Evolutionary conservation across 2,888 invertebrate species (phyloP).

Genomic region (Gordius sp.): DNA sequence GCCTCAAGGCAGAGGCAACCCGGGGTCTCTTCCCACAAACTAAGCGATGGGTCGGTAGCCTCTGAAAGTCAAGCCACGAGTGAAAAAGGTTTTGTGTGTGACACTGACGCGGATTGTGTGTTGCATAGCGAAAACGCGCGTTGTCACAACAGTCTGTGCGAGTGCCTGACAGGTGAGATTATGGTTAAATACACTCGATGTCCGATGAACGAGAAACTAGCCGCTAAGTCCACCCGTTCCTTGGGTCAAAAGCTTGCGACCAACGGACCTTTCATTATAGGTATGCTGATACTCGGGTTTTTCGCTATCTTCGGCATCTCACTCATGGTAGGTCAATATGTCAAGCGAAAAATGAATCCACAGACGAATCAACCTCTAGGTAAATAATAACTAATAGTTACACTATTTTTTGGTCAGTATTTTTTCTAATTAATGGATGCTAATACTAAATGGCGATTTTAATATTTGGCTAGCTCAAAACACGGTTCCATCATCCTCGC

Average conservation of each 20-base stretch:
- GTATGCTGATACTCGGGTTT: not conserved
- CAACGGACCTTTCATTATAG: not conserved
- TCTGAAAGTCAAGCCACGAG: too few species aligned
- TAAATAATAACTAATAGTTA: too few species aligned
- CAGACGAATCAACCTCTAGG: too few species aligned
- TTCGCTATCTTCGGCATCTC: slow-evolving; percentile 4
- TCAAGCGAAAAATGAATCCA: too few species aligned
- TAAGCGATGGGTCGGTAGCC: too few species aligned
- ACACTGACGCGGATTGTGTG: not conserved
- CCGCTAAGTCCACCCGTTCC: not conserved
- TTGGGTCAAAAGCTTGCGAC: not conserved
- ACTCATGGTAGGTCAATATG: not conserved
- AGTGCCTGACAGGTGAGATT: not conserved
- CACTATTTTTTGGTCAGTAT: too few species aligned
- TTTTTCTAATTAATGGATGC: too few species aligned
- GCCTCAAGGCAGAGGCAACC: too few species aligned
- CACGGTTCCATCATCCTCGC: too few species aligned
- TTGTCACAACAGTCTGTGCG: not conserved
- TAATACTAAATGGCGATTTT: too few species aligned
- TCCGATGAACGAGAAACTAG: not conserved
- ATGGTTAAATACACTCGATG: slow-evolving; percentile 3
- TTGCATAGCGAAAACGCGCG: slow-evolving; percentile 3
- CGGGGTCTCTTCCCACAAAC: too few species aligned
- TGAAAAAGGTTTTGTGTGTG: not conserved
- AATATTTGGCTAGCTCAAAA: too few species aligned